A percentile compares a stretch with the other conserved stretches of the same genome.
phyloP scores from a whole-genome alignment of 2,797 vertebrate genomes.

The Octomys mimax region DNA sequence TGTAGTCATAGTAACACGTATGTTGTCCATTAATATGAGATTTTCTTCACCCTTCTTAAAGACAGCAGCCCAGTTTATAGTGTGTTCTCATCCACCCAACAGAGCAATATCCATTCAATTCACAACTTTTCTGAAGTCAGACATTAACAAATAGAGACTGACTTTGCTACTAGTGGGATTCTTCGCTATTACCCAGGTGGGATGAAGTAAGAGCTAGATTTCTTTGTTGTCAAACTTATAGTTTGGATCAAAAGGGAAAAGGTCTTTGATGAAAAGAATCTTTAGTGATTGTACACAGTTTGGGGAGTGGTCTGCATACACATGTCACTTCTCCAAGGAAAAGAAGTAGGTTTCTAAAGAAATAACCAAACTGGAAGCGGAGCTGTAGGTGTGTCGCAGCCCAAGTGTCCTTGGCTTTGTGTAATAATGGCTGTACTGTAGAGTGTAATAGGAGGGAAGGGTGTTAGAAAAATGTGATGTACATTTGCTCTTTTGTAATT shows the following conservation, averaged over 20 bases:
- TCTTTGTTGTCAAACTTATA: not conserved
- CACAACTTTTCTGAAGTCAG: not conserved
- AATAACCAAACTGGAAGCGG: not conserved
- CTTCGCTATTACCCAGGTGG: not conserved
- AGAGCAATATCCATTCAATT: slow-evolving; percentile 50
- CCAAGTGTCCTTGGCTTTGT: not conserved
- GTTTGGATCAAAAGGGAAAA: slow-evolving; percentile 55
- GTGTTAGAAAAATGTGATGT: rapidly evolving
- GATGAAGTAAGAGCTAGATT: not conserved
- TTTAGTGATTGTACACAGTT: not conserved
- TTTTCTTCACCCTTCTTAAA: slow-evolving; percentile 39
- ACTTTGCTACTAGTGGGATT: slow-evolving; percentile 5
- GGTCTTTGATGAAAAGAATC: not conserved
- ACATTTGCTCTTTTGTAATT: not conserved
- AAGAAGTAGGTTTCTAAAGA: not conserved
- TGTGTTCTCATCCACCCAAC: not conserved
- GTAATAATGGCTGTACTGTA: not conserved
- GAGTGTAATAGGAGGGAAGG: not conserved
- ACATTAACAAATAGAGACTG: not conserved
- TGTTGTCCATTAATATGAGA: slow-evolving; percentile 52
- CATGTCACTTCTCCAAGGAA: not conserved
- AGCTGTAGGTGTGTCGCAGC: not conserved
- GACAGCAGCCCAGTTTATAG: slow-evolving; percentile 63
- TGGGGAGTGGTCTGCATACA: not conserved
- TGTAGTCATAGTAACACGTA: slow-evolving; percentile 77